Evolutionary conservation across 1,140 invertebrate genomes (phyloP).

Genomic region (Charaxes varanes): DNA sequence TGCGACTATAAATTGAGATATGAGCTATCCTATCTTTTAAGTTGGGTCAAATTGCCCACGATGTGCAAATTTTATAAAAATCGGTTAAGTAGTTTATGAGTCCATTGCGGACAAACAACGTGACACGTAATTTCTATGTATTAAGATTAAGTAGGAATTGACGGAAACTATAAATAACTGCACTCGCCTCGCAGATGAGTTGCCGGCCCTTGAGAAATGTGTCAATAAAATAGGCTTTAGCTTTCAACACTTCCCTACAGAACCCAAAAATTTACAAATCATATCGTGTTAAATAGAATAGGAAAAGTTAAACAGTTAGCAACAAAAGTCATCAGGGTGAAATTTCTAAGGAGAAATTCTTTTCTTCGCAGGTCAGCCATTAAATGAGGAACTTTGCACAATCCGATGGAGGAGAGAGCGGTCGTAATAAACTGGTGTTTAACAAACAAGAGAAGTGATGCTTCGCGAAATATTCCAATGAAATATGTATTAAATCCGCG

Average conservation of each 20-base stretch:
- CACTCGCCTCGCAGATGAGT: too few species aligned
- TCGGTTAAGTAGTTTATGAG: too few species aligned
- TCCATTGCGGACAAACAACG: too few species aligned
- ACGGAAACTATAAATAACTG: too few species aligned
- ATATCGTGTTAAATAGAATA: slow-evolving; percentile 3
- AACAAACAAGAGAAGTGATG: slow-evolving; percentile 58
- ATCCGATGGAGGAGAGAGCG: slow-evolving; percentile 12
- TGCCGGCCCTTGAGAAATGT: too few species aligned
- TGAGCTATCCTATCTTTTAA: too few species aligned
- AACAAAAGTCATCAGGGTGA: slow-evolving; percentile 9
- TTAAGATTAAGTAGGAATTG: too few species aligned
- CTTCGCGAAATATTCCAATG: slow-evolving; percentile 63
- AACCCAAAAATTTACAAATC: background rate
- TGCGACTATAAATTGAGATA: too few species aligned
- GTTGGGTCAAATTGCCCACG: too few species aligned
- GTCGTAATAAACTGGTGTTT: slow-evolving; percentile 56
- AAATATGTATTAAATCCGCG: slow-evolving; percentile 70
- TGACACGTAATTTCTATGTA: too few species aligned
- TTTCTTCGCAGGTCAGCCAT: slow-evolving; percentile 11
- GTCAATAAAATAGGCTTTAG: background rate
- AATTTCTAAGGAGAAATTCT: slow-evolving; percentile 10
- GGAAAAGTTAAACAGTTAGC: slow-evolving; percentile 6
- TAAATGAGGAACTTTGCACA: slow-evolving; percentile 10
- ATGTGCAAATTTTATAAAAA: too few species aligned
- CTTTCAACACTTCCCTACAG: background rate